A percentile compares a stretch with the other conserved stretches of the same genome.
Conservation (phyloP, 2,797 vertebrate species). For the Schizopygopsis malacanthus region DNA sequence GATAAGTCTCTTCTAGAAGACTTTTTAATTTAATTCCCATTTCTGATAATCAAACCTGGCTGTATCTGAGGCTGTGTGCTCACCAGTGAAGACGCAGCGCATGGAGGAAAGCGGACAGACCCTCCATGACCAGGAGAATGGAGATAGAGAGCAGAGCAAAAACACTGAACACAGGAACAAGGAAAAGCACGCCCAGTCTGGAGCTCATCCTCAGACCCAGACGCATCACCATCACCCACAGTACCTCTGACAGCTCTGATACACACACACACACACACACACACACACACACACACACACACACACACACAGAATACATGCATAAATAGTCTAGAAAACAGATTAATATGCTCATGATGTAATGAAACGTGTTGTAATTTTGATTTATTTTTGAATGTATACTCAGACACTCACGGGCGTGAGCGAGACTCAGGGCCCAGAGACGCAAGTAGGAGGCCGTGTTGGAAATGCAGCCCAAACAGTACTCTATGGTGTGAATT, state of each 20-base stretch:
- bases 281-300: slow-evolving; percentile 34
- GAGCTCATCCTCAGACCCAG: slow-evolving; percentile 85
- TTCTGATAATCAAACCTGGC: slow-evolving; percentile 1
- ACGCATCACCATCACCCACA: slow-evolving; percentile 96
- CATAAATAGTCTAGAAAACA: neutral
- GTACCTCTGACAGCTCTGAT: slow-evolving; percentile 92
- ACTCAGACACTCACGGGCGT: slow-evolving; percentile 84
- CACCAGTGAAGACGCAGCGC: slow-evolving; percentile 97
- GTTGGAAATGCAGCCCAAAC: slow-evolving; percentile 97
- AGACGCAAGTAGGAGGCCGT: slow-evolving; percentile 96
- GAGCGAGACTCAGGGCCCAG: slow-evolving; percentile 96
- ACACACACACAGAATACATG: slow-evolving; percentile 14
- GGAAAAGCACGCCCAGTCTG: slow-evolving; percentile 79
- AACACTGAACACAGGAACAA: slow-evolving; percentile 85
- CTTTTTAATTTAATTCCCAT: neutral
- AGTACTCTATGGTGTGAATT: slow-evolving; percentile 98
- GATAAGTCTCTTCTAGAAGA: neutral
- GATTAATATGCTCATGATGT: neutral
- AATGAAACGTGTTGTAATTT: neutral
- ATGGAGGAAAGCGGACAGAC: slow-evolving; percentile 96
- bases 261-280: slow-evolving; percentile 36
- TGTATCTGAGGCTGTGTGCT: slow-evolving; percentile 46
- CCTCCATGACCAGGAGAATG: slow-evolving; percentile 97
- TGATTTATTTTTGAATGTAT: slow-evolving; percentile 14
- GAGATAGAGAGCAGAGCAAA: slow-evolving; percentile 89